phyloP scores from a whole-genome alignment of 2,797 vertebrate genomes.

The Halcyon leucocephala region DNA sequence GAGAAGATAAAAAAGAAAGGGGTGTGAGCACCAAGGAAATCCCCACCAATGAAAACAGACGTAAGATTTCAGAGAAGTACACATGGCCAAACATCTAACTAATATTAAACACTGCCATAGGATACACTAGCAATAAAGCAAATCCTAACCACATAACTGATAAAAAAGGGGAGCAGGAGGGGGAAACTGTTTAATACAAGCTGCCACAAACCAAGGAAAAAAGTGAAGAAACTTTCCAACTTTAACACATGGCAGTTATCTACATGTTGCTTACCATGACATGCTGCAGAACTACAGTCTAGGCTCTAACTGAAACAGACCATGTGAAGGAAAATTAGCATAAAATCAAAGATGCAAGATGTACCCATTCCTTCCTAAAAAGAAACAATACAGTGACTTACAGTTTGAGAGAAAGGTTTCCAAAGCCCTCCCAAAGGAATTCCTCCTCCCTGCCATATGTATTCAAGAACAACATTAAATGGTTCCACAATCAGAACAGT shows the following conservation, averaged over 20 bases:
- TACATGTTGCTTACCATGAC: conserved; percentile 14
- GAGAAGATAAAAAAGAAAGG: background rate
- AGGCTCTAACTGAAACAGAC: conserved; percentile 43
- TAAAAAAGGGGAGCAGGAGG: background rate
- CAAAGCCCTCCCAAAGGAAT: background rate
- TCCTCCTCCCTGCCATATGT: background rate
- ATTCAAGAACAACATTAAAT: background rate
- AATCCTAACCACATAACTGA: background rate
- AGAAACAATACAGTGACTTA: background rate
- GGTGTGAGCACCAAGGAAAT: background rate
- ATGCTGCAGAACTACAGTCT: conserved; percentile 5
- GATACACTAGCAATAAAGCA: background rate
- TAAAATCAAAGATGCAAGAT: conserved; percentile 38
- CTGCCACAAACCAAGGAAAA: background rate
- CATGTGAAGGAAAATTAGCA: conserved; percentile 44
- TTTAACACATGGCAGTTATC: conserved; percentile 48
- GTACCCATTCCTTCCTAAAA: conserved; percentile 22
- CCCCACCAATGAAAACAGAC: background rate
- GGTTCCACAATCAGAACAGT: background rate
- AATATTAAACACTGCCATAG: background rate
- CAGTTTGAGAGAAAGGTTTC: conserved; percentile 1
- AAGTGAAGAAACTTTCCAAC: conserved; percentile 11
- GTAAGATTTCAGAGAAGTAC: background rate
- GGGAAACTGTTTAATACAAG: conserved; percentile 4
- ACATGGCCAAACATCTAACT: background rate